These are phyloP conservation scores for Lepus timidus DNA, from an alignment of 2,113 vertebrate genomes.

Conservation along the genomic window DNA sequence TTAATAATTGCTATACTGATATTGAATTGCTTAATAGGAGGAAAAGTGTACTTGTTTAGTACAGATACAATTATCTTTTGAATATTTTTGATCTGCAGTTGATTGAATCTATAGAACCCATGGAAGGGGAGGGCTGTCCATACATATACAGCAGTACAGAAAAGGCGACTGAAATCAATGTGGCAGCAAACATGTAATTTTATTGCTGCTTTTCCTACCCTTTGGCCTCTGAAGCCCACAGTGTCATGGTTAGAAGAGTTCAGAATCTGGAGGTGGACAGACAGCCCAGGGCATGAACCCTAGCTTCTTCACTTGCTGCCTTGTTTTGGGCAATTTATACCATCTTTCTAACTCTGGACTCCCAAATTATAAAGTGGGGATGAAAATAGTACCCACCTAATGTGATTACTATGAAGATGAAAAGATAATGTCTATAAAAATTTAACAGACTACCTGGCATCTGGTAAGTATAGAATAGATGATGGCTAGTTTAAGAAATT, in stretches of 20 bases:
- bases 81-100: too few species aligned
- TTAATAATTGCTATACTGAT: too few species aligned
- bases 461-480: neutral
- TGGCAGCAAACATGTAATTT: neutral
- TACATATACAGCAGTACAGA: neutral
- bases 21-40: too few species aligned
- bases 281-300: neutral
- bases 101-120: too few species aligned
- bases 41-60: too few species aligned
- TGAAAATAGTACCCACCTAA: conserved; percentile 10
- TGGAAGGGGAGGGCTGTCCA: too few species aligned
- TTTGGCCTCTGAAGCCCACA: neutral
- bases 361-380: neutral
- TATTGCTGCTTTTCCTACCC: neutral
- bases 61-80: too few species aligned
- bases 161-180: neutral
- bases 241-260: neutral
- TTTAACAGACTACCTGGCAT: neutral
- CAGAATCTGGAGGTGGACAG: neutral
- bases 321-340: conserved; percentile 24
- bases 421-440: conserved; percentile 23
- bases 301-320: neutral
- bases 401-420: neutral
- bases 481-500: neutral
- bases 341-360: neutral